Conservation (phyloP, 2,888 invertebrate genomes). For the Brenthis daphne region DNA sequence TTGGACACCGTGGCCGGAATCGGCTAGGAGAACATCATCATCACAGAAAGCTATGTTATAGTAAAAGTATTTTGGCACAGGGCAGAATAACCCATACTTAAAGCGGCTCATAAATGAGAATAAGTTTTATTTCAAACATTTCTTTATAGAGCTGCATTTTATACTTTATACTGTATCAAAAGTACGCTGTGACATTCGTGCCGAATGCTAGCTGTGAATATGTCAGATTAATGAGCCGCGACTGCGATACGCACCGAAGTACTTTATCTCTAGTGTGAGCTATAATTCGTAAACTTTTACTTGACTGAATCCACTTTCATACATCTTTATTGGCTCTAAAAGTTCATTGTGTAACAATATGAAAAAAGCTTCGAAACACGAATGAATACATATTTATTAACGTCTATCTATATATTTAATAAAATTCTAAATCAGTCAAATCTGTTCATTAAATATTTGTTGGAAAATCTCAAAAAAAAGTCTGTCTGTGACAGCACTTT, state of each 20-base stretch:
- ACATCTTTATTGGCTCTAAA: background rate
- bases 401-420: too few relatives aligned
- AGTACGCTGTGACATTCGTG: slow-evolving; percentile 18
- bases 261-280: slow-evolving; percentile 4
- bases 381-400: too few relatives aligned
- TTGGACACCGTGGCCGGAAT: too few relatives aligned
- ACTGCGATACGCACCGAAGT: slow-evolving; percentile 20
- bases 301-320: background rate
- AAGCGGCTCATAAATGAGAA: too few relatives aligned
- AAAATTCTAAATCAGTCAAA: too few relatives aligned
- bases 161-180: slow-evolving; percentile 12
- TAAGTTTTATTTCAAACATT: background rate
- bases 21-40: too few relatives aligned
- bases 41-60: too few relatives aligned
- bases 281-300: slow-evolving; percentile 5
- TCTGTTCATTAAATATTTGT: too few relatives aligned
- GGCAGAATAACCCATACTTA: too few relatives aligned
- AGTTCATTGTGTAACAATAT: background rate
- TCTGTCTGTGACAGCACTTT: too few relatives aligned
- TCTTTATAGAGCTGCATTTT: background rate
- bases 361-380: background rate
- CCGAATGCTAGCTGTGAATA: slow-evolving; percentile 20
- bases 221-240: slow-evolving; percentile 24
- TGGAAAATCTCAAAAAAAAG: too few relatives aligned
- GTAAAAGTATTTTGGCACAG: too few relatives aligned